A percentile compares a stretch with the other conserved stretches of the same genome.
phyloP scores from a whole-genome alignment of 2,113 vertebrate genomes.

The Tauraco erythrolophus region DNA sequence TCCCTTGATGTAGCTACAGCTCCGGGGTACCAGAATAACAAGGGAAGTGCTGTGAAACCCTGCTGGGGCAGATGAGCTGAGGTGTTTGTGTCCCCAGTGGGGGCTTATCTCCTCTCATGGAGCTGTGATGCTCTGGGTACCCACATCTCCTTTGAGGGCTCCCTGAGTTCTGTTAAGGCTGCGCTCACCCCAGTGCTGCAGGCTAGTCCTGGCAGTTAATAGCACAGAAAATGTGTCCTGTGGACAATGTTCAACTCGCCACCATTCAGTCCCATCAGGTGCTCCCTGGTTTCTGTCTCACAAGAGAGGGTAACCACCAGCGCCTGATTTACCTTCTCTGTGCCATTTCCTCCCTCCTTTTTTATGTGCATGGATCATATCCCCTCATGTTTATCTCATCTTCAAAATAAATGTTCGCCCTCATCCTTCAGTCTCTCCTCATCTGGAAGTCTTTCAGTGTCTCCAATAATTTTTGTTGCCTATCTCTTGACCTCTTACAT shows the following conservation, averaged over 20 bases:
- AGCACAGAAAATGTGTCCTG: background rate
- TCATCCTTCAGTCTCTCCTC: constrained; percentile 36
- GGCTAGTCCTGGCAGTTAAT: background rate
- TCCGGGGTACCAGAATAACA: background rate
- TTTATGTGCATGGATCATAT: constrained; percentile 13
- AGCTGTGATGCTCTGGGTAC: background rate
- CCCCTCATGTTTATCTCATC: constrained; percentile 35
- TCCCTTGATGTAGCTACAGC: background rate
- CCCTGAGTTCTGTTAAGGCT: background rate
- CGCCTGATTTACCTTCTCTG: constrained; percentile 3
- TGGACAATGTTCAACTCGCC: too few relatives aligned
- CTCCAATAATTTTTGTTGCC: constrained; percentile 43
- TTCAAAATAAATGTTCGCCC: constrained; percentile 43
- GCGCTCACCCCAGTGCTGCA: rapidly evolving
- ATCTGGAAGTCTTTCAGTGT: background rate
- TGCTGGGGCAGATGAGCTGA: rapidly evolving
- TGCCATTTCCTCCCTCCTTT: background rate
- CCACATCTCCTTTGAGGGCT: background rate
- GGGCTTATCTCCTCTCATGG: background rate
- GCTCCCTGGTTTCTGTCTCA: background rate
- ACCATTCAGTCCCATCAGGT: background rate
- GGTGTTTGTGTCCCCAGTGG: background rate
- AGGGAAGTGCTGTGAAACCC: background rate
- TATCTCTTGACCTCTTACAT: constrained; percentile 20
- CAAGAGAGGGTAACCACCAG: background rate